Evolutionary conservation across 2,113 vertebrate genomes (phyloP), one percentile per base, ranked within the genome.

Genomic region (Eulemur macaco): DNA sequence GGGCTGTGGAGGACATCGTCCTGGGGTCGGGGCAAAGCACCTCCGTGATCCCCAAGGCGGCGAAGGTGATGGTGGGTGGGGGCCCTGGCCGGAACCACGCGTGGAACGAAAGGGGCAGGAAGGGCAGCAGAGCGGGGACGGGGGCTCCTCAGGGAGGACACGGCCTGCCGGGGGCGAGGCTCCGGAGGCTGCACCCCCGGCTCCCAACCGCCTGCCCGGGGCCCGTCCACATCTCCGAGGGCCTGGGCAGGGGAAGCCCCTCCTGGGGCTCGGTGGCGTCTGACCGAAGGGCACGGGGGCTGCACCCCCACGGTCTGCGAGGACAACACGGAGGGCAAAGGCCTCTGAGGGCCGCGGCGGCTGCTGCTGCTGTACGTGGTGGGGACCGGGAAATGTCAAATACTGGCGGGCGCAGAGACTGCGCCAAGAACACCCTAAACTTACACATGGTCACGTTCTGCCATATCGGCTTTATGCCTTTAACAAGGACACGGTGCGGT

Each of bases 401-500:
- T 2, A 2, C 54, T 21, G 27, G 31, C 11, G 2, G 42, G 27
- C 3, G 9, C 80, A 42, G 29, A 34, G 39, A 11, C 21, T 31
- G 12, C 11, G 42, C 11, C 27, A 58, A 4, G 1, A 4, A 63
- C 37, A 82, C 15, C 56, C 56, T 42, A 1, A 37, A 6, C 37
- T 18, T 9, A 29, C 15, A 6, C 7, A 39, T 6, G 6, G 14
- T 3, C 37, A 11, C 10, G 4, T 25, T 63, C 27, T 45, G 39
- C 27, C 10, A 0, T 2, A 2, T 23, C 6, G 10, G 29, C 29
- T 34, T 45, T 42, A 21, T 42, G 6, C 3, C 39, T 4, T 45
- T 10, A 54, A 27, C 12, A 15, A 45, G 39, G 37, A 64, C 58
- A 6, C 1, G 17, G 31, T 9, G 37, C 18, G 23, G 47, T 5